Evolutionary conservation across 2,888 invertebrate species (phyloP).

Genomic region (Bellardia bayeri): DNA sequence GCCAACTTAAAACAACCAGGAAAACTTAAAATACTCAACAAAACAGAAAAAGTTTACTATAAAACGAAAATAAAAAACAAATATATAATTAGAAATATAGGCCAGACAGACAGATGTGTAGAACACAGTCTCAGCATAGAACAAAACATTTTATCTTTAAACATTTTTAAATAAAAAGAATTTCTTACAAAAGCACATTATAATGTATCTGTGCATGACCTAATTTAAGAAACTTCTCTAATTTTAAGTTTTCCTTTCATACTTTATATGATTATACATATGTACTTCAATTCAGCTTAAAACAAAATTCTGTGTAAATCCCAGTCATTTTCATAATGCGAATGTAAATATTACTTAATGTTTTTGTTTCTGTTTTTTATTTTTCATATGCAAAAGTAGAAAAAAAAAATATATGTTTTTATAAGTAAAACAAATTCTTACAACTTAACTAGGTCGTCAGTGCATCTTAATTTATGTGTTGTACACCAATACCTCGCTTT

Average conservation of each 20-base stretch:
- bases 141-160: background rate
- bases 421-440: conserved; percentile 15
- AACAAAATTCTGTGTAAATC: background rate
- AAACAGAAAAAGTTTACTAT: background rate
- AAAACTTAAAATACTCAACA: background rate
- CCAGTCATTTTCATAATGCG: conserved; percentile 24
- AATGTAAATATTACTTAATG: conserved; percentile 9
- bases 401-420: background rate
- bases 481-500: too few relatives aligned
- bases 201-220: background rate
- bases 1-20: background rate
- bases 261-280: background rate
- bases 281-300: background rate
- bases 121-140: background rate
- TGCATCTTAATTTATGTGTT: background rate
- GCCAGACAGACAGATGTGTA: background rate
- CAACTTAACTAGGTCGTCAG: conserved; percentile 31
- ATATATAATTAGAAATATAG: background rate
- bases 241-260: background rate
- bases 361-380: background rate
- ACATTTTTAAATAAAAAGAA: background rate
- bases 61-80: background rate
- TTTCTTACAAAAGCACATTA: background rate
- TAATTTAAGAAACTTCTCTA: conserved; percentile 7
- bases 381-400: background rate